Evolutionary conservation across 2,888 invertebrate genomes (phyloP).

Genomic region (Napeogenes inachia): DNA sequence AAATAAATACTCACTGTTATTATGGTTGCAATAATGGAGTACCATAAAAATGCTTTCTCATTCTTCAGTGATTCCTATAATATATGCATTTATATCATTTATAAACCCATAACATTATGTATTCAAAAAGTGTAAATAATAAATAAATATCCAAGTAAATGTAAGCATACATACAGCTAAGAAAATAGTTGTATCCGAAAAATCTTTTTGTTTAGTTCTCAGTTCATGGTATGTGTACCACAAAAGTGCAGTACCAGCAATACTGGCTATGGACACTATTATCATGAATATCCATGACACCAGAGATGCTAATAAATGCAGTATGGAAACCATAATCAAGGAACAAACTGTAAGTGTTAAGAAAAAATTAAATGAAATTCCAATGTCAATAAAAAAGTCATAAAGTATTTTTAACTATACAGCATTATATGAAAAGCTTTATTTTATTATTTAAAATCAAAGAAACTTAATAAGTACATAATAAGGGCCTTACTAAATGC

Average conservation of each 20-base stretch:
- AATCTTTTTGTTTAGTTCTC: slow-evolving; percentile 73
- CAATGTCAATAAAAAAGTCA: neutral
- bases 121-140: slow-evolving; percentile 8
- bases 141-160: neutral
- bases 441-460: neutral
- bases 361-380: neutral
- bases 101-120: neutral
- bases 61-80: slow-evolving; percentile 90
- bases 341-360: slow-evolving; percentile 83
- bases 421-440: too few species aligned
- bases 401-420: neutral
- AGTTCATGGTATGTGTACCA: slow-evolving; percentile 94
- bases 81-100: slow-evolving; percentile 36
- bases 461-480: neutral
- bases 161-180: slow-evolving; percentile 54
- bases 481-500: slow-evolving; percentile 82
- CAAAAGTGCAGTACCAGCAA: slow-evolving; percentile 86
- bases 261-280: slow-evolving; percentile 84
- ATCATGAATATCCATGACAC: slow-evolving; percentile 94
- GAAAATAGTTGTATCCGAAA: slow-evolving; percentile 46
- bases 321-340: slow-evolving; percentile 87
- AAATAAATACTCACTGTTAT: slow-evolving; percentile 83
- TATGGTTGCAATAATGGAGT: slow-evolving; percentile 90
- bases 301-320: slow-evolving; percentile 88
- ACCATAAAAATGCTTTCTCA: slow-evolving; percentile 89